Evolutionary conservation across 2,797 vertebrate species (phyloP).

Genomic region (Eulemur coronatus): DNA sequence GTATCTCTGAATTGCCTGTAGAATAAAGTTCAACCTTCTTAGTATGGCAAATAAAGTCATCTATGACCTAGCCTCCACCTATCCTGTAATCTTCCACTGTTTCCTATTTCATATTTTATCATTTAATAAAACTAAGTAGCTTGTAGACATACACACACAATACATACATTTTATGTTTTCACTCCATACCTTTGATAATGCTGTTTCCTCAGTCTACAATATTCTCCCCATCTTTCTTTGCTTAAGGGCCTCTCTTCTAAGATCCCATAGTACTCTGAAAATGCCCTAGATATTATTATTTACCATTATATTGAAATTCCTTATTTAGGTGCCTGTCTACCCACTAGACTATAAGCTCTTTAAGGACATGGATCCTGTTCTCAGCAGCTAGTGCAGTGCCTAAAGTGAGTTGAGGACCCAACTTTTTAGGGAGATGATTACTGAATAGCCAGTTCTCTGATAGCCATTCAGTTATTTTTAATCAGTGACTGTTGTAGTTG

Average conservation of each 20-base stretch:
- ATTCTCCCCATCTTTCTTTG: background rate
- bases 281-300: background rate
- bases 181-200: background rate
- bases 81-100: background rate
- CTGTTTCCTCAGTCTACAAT: background rate
- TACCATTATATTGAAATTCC: background rate
- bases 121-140: constrained; percentile 33
- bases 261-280: background rate
- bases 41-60: background rate
- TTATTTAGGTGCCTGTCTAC: background rate
- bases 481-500: background rate
- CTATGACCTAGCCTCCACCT: background rate
- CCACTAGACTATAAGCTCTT: background rate
- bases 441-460: background rate
- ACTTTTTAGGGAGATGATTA: background rate
- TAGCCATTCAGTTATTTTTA: background rate
- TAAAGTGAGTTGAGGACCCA: background rate
- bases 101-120: background rate
- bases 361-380: background rate
- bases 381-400: background rate
- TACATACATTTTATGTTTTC: background rate
- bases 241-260: background rate
- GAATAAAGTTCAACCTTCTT: background rate
- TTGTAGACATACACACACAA: background rate
- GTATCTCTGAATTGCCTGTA: background rate